Evolutionary conservation across 2,888 invertebrate genomes (phyloP), one percentile per base, ranked within the genome.

Genomic region (Ochlodes sylvanus): DNA sequence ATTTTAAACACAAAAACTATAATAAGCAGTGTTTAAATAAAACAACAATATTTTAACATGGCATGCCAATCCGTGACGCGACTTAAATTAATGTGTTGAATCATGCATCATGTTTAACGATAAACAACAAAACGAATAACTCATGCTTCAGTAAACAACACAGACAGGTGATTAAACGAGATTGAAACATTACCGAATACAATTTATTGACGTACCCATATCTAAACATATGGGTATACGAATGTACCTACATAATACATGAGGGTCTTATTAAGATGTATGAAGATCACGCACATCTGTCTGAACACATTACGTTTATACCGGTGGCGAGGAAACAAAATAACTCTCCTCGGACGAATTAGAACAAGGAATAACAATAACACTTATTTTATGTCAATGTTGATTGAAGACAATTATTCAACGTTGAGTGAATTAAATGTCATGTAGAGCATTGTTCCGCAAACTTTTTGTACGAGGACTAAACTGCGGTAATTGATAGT

Each of bases 111-210:
- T 47, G 47, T 47, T 47, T 50, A 17, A 50, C 50, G 50, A 4
- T 50, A 50, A 50, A 50, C 50, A 50, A 50, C 50, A 50, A 47
- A 50, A 50, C 19, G 50, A 19, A 50, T 47, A 47, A 47, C 47
- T 47, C 47, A 47, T 15, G 19, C 50, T 19, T 19, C 50, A 50
- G 19, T 50, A 50, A 50, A 50, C 50, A 19, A 19, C 12, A 50
- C 50, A 50, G 50, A 50, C 50, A 50, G 50, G 19, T 50, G 50
- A 50, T 50, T 12, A 50, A 50, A 50, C 50, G 19, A 50, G 50
- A 50, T 50, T 50, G 50, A 50, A 50, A 50, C 50, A 19, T 50
- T 50, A 50, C 50, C 50, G 50, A 50, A 50, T 50, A 50, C 19
- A 50, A 50, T 50, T 50, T 50, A 50, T 50, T 50, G 10, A 50